Percentiles rank a stretch among this genome's conserved stretches.
Conservation (phyloP, 2,888 invertebrate species). For the Thysanoteuthis rhombus region DNA sequence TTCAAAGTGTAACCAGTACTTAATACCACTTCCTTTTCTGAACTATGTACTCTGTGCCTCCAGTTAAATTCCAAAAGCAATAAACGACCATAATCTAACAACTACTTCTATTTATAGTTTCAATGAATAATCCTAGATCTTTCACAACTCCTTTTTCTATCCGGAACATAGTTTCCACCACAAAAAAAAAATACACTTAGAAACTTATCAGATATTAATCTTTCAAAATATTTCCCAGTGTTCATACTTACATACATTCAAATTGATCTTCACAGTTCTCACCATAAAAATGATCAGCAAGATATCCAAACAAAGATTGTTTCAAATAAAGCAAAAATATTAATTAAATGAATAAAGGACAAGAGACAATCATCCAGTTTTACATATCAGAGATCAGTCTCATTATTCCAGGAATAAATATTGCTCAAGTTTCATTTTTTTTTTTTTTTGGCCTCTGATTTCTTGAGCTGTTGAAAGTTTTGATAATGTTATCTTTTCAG, state of each 20-base stretch:
- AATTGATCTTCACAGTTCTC: background rate
- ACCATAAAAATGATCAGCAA: background rate
- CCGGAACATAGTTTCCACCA: background rate
- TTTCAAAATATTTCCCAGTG: background rate
- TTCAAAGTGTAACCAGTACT: background rate
- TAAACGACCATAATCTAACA: background rate
- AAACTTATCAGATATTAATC: background rate
- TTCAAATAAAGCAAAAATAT: conserved; percentile 12
- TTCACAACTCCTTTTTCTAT: background rate
- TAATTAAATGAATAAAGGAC: background rate
- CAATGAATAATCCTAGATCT: background rate
- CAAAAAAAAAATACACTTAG: background rate
- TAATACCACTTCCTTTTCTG: background rate
- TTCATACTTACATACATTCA: background rate
- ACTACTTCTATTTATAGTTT: background rate
- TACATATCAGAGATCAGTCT: background rate
- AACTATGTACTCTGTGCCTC: background rate
- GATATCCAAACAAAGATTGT: background rate
- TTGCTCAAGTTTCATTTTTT: background rate
- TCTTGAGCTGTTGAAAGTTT: background rate
- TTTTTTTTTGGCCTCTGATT: background rate
- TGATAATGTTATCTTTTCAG: background rate
- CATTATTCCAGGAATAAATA: background rate
- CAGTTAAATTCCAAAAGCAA: background rate
- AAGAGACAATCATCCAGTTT: conserved; percentile 1